phyloP scores from a whole-genome alignment of 1,140 invertebrate genomes.

The Campoletis sonorensis region DNA sequence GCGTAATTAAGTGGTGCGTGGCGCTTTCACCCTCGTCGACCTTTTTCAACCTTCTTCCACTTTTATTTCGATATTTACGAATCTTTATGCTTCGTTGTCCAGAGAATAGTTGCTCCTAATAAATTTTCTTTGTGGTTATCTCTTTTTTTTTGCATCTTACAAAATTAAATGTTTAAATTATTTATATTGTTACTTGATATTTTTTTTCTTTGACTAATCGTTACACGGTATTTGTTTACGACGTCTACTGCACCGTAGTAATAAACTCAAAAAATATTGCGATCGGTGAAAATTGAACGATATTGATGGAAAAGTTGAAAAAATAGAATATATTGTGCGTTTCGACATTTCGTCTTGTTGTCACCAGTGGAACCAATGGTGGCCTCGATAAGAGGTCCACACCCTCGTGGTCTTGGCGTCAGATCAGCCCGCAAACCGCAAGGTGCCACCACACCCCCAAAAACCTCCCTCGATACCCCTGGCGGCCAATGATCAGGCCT shows the following conservation, averaged over 20 bases:
- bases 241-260: no score
- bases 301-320: background rate
- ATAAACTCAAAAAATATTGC: no score
- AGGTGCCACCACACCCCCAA: constrained; percentile 76
- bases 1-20: constrained; percentile 75
- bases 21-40: constrained; percentile 65
- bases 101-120: no score
- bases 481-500: constrained; percentile 76
- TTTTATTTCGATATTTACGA: background rate
- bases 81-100: no score
- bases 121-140: no score
- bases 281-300: background rate
- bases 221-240: no score
- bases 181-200: no score
- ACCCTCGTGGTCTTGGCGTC: constrained; percentile 64
- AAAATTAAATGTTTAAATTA: no score
- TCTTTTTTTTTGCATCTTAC: no score
- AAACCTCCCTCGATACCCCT: constrained; percentile 73
- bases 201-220: no score
- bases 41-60: constrained; percentile 57
- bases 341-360: constrained; percentile 38
- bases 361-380: constrained; percentile 61
- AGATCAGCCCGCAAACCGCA: constrained; percentile 76
- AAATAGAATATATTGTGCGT: background rate
- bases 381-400: constrained; percentile 70